Evolutionary conservation across 2,888 invertebrate species (phyloP).

Genomic region (Acleris cristana): DNA sequence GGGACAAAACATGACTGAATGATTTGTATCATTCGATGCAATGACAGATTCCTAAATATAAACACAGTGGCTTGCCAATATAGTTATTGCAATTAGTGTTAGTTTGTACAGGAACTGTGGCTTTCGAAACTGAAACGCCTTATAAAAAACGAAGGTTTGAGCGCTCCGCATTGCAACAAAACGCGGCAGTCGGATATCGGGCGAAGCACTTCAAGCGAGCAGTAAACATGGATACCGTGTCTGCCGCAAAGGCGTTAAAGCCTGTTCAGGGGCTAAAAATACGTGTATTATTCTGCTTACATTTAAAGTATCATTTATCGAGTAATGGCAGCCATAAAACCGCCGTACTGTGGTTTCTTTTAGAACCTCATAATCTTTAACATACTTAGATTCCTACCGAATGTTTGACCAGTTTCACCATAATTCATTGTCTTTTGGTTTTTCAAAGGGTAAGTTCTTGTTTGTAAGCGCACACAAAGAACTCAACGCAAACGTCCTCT

Average conservation of each 20-base stretch:
- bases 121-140: background rate
- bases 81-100: background rate
- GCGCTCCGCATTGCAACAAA: constrained; percentile 15
- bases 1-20: background rate
- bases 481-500: background rate
- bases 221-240: background rate
- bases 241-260: background rate
- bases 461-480: constrained; percentile 3
- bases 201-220: background rate
- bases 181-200: constrained; percentile 6
- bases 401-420: too few relatives aligned
- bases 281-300: background rate
- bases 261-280: background rate
- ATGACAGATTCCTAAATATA: constrained; percentile 19
- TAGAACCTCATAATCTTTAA: too few relatives aligned
- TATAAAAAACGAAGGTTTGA: constrained; percentile 1
- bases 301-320: background rate
- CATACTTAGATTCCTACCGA: too few relatives aligned
- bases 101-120: background rate
- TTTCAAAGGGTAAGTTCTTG: background rate
- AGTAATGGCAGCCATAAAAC: background rate
- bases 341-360: background rate
- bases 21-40: constrained; percentile 9
- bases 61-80: constrained; percentile 9
- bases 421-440: too few relatives aligned